phyloP scores from a whole-genome alignment of 2,888 invertebrate species.

The Harpagoxenus sublaevis region DNA sequence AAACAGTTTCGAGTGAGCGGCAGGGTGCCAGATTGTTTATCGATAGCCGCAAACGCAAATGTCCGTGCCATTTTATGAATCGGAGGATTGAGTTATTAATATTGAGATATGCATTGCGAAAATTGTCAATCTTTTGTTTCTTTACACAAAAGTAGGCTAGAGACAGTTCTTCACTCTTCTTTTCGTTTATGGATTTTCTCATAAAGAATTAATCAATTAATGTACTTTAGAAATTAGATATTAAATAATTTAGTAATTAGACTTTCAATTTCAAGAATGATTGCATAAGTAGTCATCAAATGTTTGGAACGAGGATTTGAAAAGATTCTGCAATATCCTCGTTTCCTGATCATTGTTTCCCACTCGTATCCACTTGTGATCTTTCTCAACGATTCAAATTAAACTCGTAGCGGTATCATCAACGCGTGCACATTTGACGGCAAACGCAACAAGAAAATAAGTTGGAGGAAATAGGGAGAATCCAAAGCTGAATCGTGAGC shows the following conservation, averaged over 20 bases:
- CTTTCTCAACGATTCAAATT: background rate
- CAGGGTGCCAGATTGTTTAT: slow-evolving; percentile 48
- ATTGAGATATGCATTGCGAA: slow-evolving; percentile 12
- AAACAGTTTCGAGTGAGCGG: slow-evolving; percentile 32
- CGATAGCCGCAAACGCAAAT: slow-evolving; percentile 40
- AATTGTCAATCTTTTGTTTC: slow-evolving; percentile 4
- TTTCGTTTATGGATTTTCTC: background rate
- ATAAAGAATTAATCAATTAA: no score
- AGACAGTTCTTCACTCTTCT: background rate
- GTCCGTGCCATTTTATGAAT: slow-evolving; percentile 10
- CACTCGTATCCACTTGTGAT: background rate
- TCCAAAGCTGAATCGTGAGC: slow-evolving; percentile 17
- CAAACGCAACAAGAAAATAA: background rate
- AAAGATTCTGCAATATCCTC: background rate
- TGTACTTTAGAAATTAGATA: background rate
- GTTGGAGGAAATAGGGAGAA: background rate
- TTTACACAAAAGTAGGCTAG: background rate
- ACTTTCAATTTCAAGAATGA: background rate
- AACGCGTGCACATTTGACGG: background rate
- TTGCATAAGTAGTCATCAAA: background rate
- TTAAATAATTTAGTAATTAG: background rate
- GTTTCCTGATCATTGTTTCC: background rate
- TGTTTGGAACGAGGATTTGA: background rate
- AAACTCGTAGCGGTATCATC: slow-evolving; percentile 5
- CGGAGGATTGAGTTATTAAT: background rate